Conservation (phyloP, 2,113 vertebrate genomes). For the Gasterosteus nipponicus region DNA sequence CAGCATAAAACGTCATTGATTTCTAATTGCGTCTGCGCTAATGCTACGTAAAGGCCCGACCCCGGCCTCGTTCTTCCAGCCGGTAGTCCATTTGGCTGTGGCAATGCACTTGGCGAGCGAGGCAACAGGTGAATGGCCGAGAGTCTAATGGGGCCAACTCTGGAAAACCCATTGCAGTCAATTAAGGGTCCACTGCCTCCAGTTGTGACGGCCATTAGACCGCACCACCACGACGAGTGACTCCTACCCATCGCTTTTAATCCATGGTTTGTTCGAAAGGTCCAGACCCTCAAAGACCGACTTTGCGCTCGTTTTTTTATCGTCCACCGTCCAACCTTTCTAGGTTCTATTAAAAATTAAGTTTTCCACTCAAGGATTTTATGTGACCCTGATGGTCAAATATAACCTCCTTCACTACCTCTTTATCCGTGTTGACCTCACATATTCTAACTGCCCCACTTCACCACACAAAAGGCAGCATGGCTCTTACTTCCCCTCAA, state of each 20-base stretch:
- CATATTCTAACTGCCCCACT: constrained; percentile 27
- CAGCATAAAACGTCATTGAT: constrained; percentile 61
- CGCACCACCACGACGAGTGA: constrained; percentile 65
- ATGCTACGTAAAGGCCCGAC: constrained; percentile 58
- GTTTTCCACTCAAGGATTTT: constrained; percentile 62
- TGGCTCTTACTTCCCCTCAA: constrained; percentile 23
- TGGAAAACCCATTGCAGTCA: constrained; percentile 75
- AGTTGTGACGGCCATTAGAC: constrained; percentile 76
- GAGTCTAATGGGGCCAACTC: constrained; percentile 79
- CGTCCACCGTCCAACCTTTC: constrained; percentile 46
- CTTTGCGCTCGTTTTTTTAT: constrained; percentile 56
- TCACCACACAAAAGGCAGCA: constrained; percentile 42
- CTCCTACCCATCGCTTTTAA: constrained; percentile 63
- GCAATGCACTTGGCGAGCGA: constrained; percentile 57
- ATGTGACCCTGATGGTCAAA: constrained; percentile 75
- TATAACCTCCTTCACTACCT: constrained; percentile 49
- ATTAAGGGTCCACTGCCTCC: constrained; percentile 78
- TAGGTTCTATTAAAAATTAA: constrained; percentile 56
- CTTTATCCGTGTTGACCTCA: constrained; percentile 25
- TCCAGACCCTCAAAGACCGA: constrained; percentile 45
- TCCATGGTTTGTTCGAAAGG: constrained; percentile 51
- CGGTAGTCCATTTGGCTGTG: constrained; percentile 68
- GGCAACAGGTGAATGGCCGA: constrained; percentile 71
- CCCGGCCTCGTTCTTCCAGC: constrained; percentile 67
- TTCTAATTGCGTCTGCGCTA: constrained; percentile 72